Base-by-base conservation (phyloP, 2,797 vertebrate genomes). In the Epinephelus coioides region DNA sequence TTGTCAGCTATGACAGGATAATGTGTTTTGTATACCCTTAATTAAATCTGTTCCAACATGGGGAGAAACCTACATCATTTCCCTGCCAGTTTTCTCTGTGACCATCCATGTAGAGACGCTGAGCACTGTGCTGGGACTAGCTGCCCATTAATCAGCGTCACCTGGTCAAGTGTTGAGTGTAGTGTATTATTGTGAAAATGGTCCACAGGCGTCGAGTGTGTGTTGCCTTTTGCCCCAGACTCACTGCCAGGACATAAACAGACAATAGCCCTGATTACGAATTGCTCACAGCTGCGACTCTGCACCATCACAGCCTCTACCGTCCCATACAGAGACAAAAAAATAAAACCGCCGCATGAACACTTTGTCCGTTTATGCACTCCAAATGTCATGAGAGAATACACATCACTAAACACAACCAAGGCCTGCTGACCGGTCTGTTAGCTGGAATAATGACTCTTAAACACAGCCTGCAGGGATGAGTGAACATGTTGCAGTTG, bases 361-460 rank as follows among this genome's bases (percentile, higher is more conserved):
- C 86, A 84, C 87, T 83, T 81, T 88, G 83, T 88, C 85, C 82
- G 74, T 90, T 92, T 87, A 88, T 82, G 73, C 76, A 84, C 77
- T 89, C 78, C 74, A 86, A 88, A 90, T 87, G 87, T 91, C 86
- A 89, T 47, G 70, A 86, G 80, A 84, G 86, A 83, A 83, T 83
- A 75, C 91, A 89, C 87, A 89, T 87, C 77, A 88, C 84, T 90
- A 86, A 85, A 85, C 85, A 91, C 85, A 86, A 86, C 88, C 88
- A 86, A 83, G 86, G 89, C 85, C 86, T 62, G 79, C 90, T 89
- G 86, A 88, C 86, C 76, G 51, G 81, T 86, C 85, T 88, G 83
- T 91, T 86, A 78, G 88, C 85, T 73, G 68, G 79, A 90, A 89
- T 92, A 88, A 91, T 92, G 87, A 89, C 88, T 92, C 92, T 87